Base-by-base conservation (phyloP, 2,888 invertebrate species). In the Theristus sp. region DNA sequence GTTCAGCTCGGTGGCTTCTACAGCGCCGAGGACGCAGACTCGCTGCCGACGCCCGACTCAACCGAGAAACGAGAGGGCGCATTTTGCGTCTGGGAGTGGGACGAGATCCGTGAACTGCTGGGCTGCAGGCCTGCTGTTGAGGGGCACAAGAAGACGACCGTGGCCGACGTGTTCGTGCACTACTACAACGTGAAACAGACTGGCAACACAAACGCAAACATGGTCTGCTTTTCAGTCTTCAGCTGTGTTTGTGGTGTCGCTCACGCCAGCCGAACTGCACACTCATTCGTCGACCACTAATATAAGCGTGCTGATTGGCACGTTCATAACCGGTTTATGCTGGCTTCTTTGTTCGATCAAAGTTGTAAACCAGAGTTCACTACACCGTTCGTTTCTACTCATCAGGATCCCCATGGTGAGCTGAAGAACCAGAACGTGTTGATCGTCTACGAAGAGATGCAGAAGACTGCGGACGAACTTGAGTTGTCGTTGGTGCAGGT, bases 1-100 rank as follows among this genome's bases (percentile, higher is more conserved):
- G 54, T 67, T 61, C 58, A 68, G 70, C 64, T 65, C 60, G 93
- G 93, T 13, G 93, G 89, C 0, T 94, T 86, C 77, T 94, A 85
- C 73, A 87, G 90, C 66, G 94, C 91, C 0, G 90, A 94, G 78
- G 94, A 94, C 79, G 93, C 94, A 0, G 94, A 94, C 76, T 93
- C 93, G 0, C 81, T 84, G 65, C 87, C 89, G 0, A 78, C 78
- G 2, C 49, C 62, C 2, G 64, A 64, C 0, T 74, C 78, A 56
- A 80, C 82, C n/a, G 91, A 93, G 72, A 82, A 82, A 66, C 93
- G 93, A 77, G 91, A 49, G 31, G 56, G 90, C 2, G 91, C 93
- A 0, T 94, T 91, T 76, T 93, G 86, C 76, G 87, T 88, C 17
- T 94, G 93, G 93, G 85, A 84, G 31, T 82, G 82, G 67, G 75